Conservation (phyloP, 2,888 invertebrate genomes). For the Caradrina kadenii region DNA sequence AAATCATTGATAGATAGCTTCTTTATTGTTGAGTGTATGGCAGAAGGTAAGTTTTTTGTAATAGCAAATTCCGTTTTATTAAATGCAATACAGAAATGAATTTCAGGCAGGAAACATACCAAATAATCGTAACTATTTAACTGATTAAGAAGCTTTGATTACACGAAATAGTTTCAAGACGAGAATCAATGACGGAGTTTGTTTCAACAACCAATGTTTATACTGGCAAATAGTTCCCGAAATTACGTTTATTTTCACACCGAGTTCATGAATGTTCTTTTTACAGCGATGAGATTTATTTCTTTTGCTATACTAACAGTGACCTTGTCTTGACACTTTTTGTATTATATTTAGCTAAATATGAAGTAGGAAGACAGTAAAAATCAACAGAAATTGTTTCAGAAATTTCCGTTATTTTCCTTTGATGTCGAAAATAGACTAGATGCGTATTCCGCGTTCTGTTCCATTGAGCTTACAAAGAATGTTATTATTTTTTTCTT, state of each 20-base stretch:
- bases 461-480: background rate
- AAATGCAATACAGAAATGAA: background rate
- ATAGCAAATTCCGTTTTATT: background rate
- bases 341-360: constrained; percentile 8
- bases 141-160: constrained; percentile 23
- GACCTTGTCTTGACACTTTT: constrained; percentile 40
- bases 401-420: constrained; percentile 2
- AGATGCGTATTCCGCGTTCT: constrained; percentile 1
- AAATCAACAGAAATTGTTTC: constrained; percentile 21
- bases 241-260: constrained; percentile 43
- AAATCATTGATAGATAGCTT: too few relatives aligned
- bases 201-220: constrained; percentile 29
- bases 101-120: constrained; percentile 14
- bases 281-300: constrained; percentile 35
- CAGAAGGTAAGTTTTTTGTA: too few relatives aligned
- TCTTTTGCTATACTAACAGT: constrained; percentile 5
- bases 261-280: constrained; percentile 48
- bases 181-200: constrained; percentile 31
- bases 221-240: constrained; percentile 31
- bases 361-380: constrained; percentile 11
- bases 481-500: background rate
- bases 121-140: constrained; percentile 31
- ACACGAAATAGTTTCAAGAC: constrained; percentile 21
- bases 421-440: constrained; percentile 27
- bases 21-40: too few relatives aligned